phyloP scores from a whole-genome alignment of 2,113 vertebrate species.

The Otis tarda region DNA sequence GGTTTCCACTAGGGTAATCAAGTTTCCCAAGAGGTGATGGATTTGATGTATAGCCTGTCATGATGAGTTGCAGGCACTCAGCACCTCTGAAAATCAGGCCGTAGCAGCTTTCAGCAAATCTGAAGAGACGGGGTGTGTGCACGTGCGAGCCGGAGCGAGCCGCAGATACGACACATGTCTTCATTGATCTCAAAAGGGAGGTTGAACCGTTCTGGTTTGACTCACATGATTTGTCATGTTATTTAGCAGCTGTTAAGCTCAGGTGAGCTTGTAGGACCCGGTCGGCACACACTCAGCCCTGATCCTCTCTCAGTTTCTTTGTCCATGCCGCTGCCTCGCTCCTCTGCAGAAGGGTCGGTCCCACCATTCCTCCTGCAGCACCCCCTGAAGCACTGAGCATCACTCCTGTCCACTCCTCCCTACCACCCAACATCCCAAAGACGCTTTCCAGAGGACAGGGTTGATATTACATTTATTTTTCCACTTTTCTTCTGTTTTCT shows the following conservation, averaged over 20 bases:
- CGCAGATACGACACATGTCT: background rate
- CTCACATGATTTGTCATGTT: background rate
- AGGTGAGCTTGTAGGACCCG: background rate
- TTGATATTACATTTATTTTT: background rate
- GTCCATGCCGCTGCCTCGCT: background rate
- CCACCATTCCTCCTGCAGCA: rapidly evolving
- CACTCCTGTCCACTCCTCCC: background rate
- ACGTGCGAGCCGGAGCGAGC: background rate
- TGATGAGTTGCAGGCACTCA: constrained; percentile 58
- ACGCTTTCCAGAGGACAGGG: background rate
- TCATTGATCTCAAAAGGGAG: constrained; percentile 1
- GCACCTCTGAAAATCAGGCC: constrained; percentile 56
- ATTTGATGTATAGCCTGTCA: constrained; percentile 69
- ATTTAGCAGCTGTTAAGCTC: constrained; percentile 7
- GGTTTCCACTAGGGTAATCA: constrained; percentile 59
- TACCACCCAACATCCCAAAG: background rate
- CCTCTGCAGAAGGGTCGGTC: rapidly evolving
- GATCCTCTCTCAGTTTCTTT: background rate
- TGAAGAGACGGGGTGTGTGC: background rate
- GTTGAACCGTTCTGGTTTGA: constrained; percentile 12
- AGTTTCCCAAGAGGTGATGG: constrained; percentile 64
- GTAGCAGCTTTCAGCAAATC: constrained; percentile 34
- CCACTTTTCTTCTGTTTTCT: background rate
- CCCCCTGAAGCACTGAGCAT: background rate
- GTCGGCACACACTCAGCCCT: background rate